phyloP scores from a whole-genome alignment of 2,797 vertebrate species.

The Podarcis siculus region DNA sequence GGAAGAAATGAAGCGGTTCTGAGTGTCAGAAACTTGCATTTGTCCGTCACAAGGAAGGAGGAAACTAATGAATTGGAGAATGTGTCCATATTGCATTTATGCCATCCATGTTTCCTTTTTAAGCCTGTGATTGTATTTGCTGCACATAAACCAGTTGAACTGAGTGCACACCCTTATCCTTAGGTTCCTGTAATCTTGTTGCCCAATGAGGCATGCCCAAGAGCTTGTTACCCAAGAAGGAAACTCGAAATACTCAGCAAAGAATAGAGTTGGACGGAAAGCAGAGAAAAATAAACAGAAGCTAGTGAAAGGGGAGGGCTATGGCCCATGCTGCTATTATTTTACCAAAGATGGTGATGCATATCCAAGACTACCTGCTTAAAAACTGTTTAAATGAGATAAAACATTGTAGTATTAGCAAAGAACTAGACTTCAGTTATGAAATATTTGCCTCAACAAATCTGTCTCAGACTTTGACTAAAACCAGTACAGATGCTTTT shows the following conservation, averaged over 20 bases:
- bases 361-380: conserved; percentile 52
- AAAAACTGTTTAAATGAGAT: conserved; percentile 58
- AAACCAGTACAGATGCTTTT: conserved; percentile 54
- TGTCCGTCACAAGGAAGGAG: conserved; percentile 24
- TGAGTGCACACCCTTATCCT: background rate
- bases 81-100: conserved; percentile 23
- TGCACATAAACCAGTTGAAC: conserved; percentile 9
- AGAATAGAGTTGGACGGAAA: conserved; percentile 36
- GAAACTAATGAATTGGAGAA: conserved; percentile 14
- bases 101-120: background rate
- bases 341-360: conserved; percentile 35
- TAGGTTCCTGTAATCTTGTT: background rate
- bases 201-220: background rate
- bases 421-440: conserved; percentile 50
- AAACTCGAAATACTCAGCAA: background rate
- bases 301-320: conserved; percentile 10
- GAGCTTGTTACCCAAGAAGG: conserved; percentile 21
- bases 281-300: conserved; percentile 24
- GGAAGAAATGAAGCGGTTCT: conserved; percentile 42
- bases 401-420: conserved; percentile 59
- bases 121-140: background rate
- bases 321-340: background rate
- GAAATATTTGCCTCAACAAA: conserved; percentile 58
- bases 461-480: conserved; percentile 53
- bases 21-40: background rate